Percentiles rank a stretch among this genome's conserved stretches.
These are phyloP conservation scores for Xiphophorus hellerii DNA, from an alignment of 2,113 vertebrate species.

Conservation along the genomic window DNA sequence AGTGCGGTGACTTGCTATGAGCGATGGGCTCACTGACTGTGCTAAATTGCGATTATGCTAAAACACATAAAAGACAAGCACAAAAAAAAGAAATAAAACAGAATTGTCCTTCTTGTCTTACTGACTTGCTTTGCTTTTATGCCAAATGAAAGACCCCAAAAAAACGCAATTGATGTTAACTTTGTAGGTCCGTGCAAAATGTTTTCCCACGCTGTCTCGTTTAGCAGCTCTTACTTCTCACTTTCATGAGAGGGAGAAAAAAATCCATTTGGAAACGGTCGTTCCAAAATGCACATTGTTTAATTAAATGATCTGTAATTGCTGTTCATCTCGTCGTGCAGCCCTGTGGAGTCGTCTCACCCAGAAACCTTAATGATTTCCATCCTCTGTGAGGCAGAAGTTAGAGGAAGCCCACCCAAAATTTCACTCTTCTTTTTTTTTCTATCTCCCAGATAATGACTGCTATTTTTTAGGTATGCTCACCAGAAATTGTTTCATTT, in stretches of 20 bases:
- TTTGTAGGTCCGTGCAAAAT: slow-evolving; percentile 42
- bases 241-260: slow-evolving; percentile 50
- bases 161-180: slow-evolving; percentile 23
- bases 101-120: too few relatives aligned
- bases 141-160: slow-evolving; percentile 19
- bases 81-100: too few relatives aligned
- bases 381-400: slow-evolving; percentile 54
- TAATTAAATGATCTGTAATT: slow-evolving; percentile 68
- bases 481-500: not conserved
- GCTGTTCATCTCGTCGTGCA: slow-evolving; percentile 42
- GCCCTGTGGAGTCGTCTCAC: slow-evolving; percentile 56
- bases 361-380: slow-evolving; percentile 61
- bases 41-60: too few relatives aligned
- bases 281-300: slow-evolving; percentile 52
- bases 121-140: slow-evolving; percentile 8
- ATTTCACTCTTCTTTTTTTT: not conserved
- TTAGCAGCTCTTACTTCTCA: slow-evolving; percentile 35
- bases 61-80: too few relatives aligned
- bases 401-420: slow-evolving; percentile 15
- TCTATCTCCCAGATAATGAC: slow-evolving; percentile 1
- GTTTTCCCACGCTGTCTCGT: slow-evolving; percentile 23
- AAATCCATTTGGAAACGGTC: slow-evolving; percentile 15
- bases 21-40: too few relatives aligned
- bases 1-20: too few relatives aligned
- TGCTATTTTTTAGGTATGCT: slow-evolving; percentile 14